These are phyloP conservation scores for Diadema setosum DNA, from an alignment of 35 echinoderm and acorn worm genomes.

Conservation along the genomic window DNA sequence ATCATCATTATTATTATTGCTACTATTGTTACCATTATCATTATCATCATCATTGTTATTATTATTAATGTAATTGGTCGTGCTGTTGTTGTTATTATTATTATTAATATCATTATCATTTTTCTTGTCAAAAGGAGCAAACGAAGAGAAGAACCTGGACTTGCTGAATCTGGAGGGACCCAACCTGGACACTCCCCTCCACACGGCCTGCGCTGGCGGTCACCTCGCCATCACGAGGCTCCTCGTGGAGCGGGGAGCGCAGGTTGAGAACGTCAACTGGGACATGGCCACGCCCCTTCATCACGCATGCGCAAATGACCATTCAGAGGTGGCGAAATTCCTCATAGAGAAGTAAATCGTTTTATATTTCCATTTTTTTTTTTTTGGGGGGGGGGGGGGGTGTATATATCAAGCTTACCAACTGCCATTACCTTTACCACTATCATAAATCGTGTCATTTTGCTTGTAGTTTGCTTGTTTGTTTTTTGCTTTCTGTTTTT, in stretches of 20 bases:
- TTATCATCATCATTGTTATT: too few species aligned
- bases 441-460: too few species aligned
- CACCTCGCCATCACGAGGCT: conserved; percentile 1
- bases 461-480: too few species aligned
- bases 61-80: too few species aligned
- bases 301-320: conserved; percentile 22
- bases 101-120: too few species aligned
- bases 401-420: too few species aligned
- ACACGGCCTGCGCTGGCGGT: background rate
- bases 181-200: conserved; percentile 2
- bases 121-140: background rate
- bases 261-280: background rate
- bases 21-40: too few species aligned
- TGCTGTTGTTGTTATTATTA: too few species aligned
- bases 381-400: too few species aligned
- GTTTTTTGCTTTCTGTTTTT: too few species aligned
- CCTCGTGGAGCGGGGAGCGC: background rate
- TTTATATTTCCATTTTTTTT: background rate
- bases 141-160: background rate
- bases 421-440: too few species aligned
- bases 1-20: too few species aligned
- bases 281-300: conserved; percentile 6
- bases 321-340: background rate
- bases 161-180: background rate
- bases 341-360: background rate